Conservation (phyloP, 1,140 invertebrate species). For the Ceratina calcarata region DNA sequence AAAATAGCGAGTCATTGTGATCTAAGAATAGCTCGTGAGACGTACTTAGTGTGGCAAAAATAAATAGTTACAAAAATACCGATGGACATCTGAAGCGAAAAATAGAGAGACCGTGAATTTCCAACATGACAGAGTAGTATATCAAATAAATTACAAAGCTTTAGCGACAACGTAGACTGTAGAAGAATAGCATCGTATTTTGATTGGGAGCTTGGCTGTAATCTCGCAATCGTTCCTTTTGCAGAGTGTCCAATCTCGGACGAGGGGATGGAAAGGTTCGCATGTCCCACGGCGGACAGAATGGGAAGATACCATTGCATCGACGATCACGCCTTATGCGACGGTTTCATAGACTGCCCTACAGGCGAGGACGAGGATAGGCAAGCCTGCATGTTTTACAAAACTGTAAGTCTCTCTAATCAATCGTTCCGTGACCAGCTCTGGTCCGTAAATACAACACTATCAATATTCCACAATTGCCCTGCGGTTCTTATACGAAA, state of each 20-base stretch:
- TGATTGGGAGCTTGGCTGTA: background rate
- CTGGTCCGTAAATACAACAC: background rate
- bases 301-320: slow-evolving; percentile 96
- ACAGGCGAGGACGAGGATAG: slow-evolving; percentile 95
- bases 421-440: background rate
- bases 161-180: background rate
- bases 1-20: too few relatives aligned
- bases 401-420: slow-evolving; percentile 89
- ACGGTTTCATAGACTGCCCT: slow-evolving; percentile 96
- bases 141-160: background rate
- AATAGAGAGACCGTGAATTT: too few relatives aligned
- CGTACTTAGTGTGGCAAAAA: too few relatives aligned
- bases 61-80: too few relatives aligned
- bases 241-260: slow-evolving; percentile 95
- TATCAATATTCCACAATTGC: slow-evolving; percentile 4
- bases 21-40: too few relatives aligned
- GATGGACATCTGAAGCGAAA: too few relatives aligned
- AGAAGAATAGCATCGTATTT: background rate
- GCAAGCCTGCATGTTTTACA: slow-evolving; percentile 98
- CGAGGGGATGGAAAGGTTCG: slow-evolving; percentile 96
- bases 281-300: slow-evolving; percentile 93
- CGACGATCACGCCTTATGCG: slow-evolving; percentile 96
- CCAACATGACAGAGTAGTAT: background rate
- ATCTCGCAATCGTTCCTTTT: slow-evolving; percentile 63
- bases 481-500: background rate